A percentile compares a stretch with the other conserved stretches of the same genome.
These are phyloP conservation scores for Zaprionus ornatus DNA, from an alignment of 1,140 invertebrate genomes.

Conservation along the genomic window DNA sequence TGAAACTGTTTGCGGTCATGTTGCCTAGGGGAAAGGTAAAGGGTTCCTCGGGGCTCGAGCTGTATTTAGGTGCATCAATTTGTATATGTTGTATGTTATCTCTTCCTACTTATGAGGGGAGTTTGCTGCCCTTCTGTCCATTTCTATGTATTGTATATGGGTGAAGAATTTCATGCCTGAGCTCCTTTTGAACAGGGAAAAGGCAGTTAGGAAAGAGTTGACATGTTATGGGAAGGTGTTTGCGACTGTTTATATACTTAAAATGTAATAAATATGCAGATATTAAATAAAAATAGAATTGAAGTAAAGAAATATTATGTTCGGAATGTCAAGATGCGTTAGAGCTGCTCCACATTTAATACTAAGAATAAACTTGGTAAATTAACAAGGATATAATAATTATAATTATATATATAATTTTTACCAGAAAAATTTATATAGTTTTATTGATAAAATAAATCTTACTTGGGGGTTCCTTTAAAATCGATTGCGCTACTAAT, in stretches of 20 bases:
- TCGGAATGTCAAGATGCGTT: too few relatives aligned
- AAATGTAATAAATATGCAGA: too few relatives aligned
- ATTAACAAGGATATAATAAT: too few relatives aligned
- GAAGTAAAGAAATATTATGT: too few relatives aligned
- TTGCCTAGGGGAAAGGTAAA: background rate
- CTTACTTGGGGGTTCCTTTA: too few relatives aligned
- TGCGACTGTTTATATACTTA: background rate
- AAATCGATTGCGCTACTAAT: too few relatives aligned
- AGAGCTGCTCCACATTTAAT: too few relatives aligned
- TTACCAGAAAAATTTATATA: too few relatives aligned
- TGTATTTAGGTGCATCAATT: conserved; percentile 19
- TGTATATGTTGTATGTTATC: background rate
- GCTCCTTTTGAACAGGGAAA: background rate
- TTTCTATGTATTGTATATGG: background rate
- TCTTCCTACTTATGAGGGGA: background rate
- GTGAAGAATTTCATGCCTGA: conserved; percentile 2
- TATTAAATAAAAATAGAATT: too few relatives aligned
- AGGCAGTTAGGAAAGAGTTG: background rate
- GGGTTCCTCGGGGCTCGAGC: background rate
- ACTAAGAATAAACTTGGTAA: too few relatives aligned
- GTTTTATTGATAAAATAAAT: too few relatives aligned
- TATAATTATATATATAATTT: too few relatives aligned
- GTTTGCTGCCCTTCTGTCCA: background rate
- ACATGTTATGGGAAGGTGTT: background rate
- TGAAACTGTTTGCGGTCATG: conserved; percentile 19